Base-by-base conservation (phyloP, 2,113 vertebrate genomes). In the Camelus bactrianus region DNA sequence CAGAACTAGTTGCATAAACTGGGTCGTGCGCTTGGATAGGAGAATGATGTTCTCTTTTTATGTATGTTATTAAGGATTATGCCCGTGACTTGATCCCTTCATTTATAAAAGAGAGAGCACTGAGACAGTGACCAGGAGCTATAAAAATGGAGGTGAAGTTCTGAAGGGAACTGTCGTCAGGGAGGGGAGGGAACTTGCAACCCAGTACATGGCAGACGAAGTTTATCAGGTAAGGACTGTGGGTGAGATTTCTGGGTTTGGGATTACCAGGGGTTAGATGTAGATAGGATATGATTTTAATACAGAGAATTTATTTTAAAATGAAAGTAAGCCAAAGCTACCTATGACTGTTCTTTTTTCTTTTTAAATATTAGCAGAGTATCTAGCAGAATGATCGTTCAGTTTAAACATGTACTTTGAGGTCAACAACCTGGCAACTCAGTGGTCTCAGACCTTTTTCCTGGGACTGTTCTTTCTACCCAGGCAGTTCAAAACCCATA, bases 231-330 rank as follows among this genome's bases (percentile, higher is more conserved):
- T 38, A 87, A 48, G 22, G 9, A 50, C 35, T 19, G 72, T 8
- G n/a, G 54, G 46, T 70, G 50, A 83, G 20, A 94, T 80, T 93
- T 89, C 80, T 77, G 8, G 28, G 50, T n/a, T 62, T 73, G 50
- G 28, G 26, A 26, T 17, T 65, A 13, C 6, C 28, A 54, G 17
- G 80, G 54, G 14, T 89, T 83, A 88, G 80, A 35, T 1, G 11
- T 48, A 11, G 28, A n/a, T 2, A 50, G 22, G 20, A 56, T 54
- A 58, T 64, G 11, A 72, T 19, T 90, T 85, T 58, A 64, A 93
- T 76, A 60, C 22, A 64, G 32, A 91, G 88, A 79, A 83, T 30
- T 28, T 46, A 28, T 82, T 93, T 86, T 65, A 58, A 96, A 93
- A 81, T 89, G 28, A 85, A 85, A 72, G 35, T 76, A 65, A 10